Percentiles rank a stretch among this genome's conserved stretches.
Evolutionary conservation across 2,888 invertebrate species (phyloP).

Genomic region (Ectropis crepuscularia): DNA sequence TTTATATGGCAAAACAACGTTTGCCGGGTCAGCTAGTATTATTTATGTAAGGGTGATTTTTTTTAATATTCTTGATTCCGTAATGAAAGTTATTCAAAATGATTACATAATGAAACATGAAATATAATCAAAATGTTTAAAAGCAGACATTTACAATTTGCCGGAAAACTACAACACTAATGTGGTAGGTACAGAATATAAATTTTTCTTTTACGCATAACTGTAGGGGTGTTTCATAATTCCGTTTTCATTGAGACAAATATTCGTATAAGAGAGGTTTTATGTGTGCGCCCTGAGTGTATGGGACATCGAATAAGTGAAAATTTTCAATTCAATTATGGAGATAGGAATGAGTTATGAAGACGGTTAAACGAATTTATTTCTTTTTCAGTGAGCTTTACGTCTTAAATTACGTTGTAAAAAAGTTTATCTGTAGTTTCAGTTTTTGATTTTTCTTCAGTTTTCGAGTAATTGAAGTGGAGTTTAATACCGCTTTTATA

Average conservation of each 20-base stretch:
- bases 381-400: conserved; percentile 14
- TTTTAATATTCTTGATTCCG: no score
- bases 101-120: no score
- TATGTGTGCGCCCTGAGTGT: conserved; percentile 63
- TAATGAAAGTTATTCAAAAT: no score
- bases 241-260: conserved; percentile 83
- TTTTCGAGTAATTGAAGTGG: no score
- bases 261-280: conserved; percentile 74
- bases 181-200: conserved; percentile 62
- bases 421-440: neutral
- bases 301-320: conserved; percentile 58
- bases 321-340: conserved; percentile 57
- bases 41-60: no score
- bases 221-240: conserved; percentile 70
- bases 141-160: conserved; percentile 5
- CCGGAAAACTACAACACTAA: conserved; percentile 13
- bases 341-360: conserved; percentile 44
- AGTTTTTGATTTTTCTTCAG: neutral
- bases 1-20: no score
- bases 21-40: no score
- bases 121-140: neutral
- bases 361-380: conserved; percentile 32
- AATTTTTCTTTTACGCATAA: conserved; percentile 67
- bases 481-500: no score
- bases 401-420: neutral